Evolutionary conservation across 92 coral and sea anemone genomes (phyloP), one percentile per base, ranked within the genome.

Genomic region (Epizoanthus fatuus): DNA sequence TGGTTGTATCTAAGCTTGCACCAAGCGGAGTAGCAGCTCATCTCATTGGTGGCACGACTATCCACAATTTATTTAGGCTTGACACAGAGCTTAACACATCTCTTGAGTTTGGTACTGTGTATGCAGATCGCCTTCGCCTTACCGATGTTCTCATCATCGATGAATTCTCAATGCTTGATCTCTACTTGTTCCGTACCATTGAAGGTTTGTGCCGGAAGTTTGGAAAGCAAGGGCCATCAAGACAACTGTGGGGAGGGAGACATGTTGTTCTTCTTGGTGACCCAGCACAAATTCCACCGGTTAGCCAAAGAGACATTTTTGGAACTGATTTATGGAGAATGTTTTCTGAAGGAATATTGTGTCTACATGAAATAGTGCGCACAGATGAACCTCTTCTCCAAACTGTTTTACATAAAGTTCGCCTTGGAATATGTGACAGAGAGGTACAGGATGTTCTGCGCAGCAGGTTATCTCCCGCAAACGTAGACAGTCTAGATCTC

Each of bases 201-300:
- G 80, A 73, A 39, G 52, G 62, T 8, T 35, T 73, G 19, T 15
- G 53, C 59, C 47, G 79, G 3, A 37, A 42, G 64, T 42, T 25
- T 42, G 49, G 55, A 42, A 52, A 37, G 49, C 65, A 42, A 8
- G 52, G 52, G 19, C 17, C 8, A 37, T 16, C 55, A 0, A 14
- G 14, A 16, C 10, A 42, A 2, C 64, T 49, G 32, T 74, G 49
- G 19, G 80, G 63, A 74, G 80, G 63, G 12, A 74, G 47, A 38
- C 79, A 72, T 12, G 12, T 74, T 39, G 14, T 74, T 49, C 64
- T 74, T 19, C 49, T 74, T 15, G 80, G 80, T 3, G 63, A 74
- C 57, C 56, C 79, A 35, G 79, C 29, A 47, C 79, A 73, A 45
- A 39, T 73, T 16, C 79, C 79, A n/a, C 53, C 75, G 53, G 54